These are phyloP conservation scores for Halictus quadricinctus DNA, from an alignment of 2,888 invertebrate species.

Conservation along the genomic window DNA sequence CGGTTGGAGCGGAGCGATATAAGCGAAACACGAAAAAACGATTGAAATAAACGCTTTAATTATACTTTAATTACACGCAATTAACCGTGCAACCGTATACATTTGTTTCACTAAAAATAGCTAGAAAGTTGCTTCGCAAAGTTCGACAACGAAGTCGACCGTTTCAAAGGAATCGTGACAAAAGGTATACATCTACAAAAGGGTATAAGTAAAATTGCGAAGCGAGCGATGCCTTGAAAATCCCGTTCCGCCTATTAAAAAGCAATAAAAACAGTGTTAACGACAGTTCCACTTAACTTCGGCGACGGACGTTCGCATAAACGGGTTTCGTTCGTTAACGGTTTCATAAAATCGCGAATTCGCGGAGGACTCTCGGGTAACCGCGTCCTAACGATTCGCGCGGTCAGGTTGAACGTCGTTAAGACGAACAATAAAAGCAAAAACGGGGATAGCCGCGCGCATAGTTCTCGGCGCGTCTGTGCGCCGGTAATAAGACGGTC, in stretches of 20 bases:
- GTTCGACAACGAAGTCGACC: too few species aligned
- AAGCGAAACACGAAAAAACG: background rate
- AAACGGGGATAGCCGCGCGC: background rate
- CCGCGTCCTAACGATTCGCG: too few species aligned
- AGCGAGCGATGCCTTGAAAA: too few species aligned
- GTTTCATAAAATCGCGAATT: background rate
- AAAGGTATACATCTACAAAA: too few species aligned
- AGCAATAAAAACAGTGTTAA: too few species aligned
- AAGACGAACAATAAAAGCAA: background rate
- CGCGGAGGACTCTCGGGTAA: background rate
- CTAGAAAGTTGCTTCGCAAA: too few species aligned
- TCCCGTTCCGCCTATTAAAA: too few species aligned
- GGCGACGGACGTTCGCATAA: too few species aligned
- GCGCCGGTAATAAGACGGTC: background rate
- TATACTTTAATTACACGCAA: background rate
- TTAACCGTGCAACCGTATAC: background rate
- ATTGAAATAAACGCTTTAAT: background rate
- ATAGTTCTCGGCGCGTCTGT: background rate
- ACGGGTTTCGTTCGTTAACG: background rate
- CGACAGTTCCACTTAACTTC: too few species aligned
- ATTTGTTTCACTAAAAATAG: too few species aligned
- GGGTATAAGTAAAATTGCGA: too few species aligned
- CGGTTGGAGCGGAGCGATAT: background rate
- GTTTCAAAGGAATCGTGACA: too few species aligned
- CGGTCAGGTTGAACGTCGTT: background rate